A percentile compares a stretch with the other conserved stretches of the same genome.
Conservation (phyloP, 2,797 vertebrate genomes). For the Rhabdophis nuchalis region DNA sequence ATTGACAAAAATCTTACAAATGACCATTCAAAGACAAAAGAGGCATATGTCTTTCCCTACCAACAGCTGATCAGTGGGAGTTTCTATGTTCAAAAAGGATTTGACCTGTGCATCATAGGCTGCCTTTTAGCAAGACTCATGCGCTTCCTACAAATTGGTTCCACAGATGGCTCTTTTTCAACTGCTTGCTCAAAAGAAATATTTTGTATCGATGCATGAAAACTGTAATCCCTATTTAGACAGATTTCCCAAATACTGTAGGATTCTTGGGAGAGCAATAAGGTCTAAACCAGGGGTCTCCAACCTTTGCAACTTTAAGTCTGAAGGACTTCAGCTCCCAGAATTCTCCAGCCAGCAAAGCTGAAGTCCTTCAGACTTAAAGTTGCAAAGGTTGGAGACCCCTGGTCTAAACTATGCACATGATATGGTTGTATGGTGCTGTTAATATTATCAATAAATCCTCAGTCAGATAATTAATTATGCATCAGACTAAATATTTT, state of each 20-base stretch:
- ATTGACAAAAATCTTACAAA: not conserved
- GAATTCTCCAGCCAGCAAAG: too few relatives aligned
- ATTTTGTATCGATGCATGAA: not conserved
- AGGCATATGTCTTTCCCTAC: not conserved
- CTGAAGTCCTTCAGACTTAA: too few relatives aligned
- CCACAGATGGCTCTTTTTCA: conserved; percentile 22
- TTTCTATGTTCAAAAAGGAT: not conserved
- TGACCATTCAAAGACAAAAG: not conserved
- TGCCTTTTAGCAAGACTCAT: not conserved
- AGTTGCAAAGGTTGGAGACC: too few relatives aligned
- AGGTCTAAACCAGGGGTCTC: too few relatives aligned
- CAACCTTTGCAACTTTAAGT: too few relatives aligned
- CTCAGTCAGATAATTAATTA: not conserved
- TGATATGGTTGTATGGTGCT: not conserved
- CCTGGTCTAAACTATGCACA: not conserved
- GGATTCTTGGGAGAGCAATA: not conserved
- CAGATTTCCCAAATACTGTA: not conserved
- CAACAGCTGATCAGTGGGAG: not conserved
- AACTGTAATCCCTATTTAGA: not conserved
- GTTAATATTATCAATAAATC: not conserved
- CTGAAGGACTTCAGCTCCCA: too few relatives aligned
- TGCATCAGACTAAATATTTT: not conserved
- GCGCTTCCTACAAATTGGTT: fast-evolving
- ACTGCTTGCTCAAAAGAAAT: not conserved
- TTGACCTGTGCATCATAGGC: not conserved